Base-by-base conservation (phyloP, 2,113 vertebrate species). In the Sinosuthora webbiana region DNA sequence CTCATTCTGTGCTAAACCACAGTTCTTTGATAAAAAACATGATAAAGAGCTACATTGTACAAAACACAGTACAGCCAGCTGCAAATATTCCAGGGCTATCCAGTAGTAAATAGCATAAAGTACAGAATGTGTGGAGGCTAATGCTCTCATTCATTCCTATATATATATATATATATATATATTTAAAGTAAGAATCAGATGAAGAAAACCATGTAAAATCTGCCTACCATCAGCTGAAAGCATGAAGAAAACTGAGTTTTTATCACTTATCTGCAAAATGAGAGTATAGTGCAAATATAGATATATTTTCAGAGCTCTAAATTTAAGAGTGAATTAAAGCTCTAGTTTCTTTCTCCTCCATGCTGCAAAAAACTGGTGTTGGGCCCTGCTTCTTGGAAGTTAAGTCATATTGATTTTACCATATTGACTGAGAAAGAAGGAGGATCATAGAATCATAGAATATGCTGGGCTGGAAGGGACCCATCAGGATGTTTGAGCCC, bases 41-140 rank as follows among this genome's bases (percentile, higher is more conserved):
- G 89, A 96, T 95, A 89, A 97, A 96, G 91, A 96, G 91, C 94
- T 93, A n/a, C 77, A 95, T 96, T 96, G 94, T 95, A 82, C 74
- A 82, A 94, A 92, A 84, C 50, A 94, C 74, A 95, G 93, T 82
- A n/a, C 57, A 94, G 89, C 93, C 95, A 97, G 96, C 94, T 96
- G 95, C 95, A 96, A 95, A 96, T 95, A 92, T 97, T 95, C 91
- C 41, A 53, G 89, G 86, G 94, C 81, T 95, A 97, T 94, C 91
- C 64, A 87, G 89, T 92, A 92, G 91, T 96, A 97, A 96, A 97
- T 91, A 91, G 91, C 80, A 81, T 82, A n/a, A 96, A 94, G 67
- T 82, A 79, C 30, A 70, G 89, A 94, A 93, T 93, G 52, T 90
- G 68, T 89, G 60, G 86, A 90, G 89, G 91, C 83, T 97, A 95